These are phyloP conservation scores for Hipparchia sbordonii DNA, from an alignment of 2,888 invertebrate genomes.

Conservation along the genomic window DNA sequence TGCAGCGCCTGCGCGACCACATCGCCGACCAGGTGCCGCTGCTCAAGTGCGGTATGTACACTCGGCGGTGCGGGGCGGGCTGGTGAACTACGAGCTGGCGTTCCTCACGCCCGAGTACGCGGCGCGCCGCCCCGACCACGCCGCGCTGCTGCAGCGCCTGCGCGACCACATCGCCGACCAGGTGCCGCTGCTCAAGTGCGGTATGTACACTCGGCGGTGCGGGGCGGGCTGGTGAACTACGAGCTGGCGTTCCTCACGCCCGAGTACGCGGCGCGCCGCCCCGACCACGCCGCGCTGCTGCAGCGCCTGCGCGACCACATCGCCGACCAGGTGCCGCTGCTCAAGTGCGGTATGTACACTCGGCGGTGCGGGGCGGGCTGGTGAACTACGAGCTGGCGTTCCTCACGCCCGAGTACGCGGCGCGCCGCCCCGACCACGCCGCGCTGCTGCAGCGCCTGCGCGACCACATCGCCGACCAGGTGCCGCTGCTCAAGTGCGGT, in stretches of 20 bases:
- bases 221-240: conserved; percentile 96
- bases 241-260: conserved; percentile 93
- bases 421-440: conserved; percentile 87
- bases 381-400: conserved; percentile 96
- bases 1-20: conserved; percentile 79
- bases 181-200: conserved; percentile 92
- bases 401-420: conserved; percentile 88
- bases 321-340: conserved; percentile 91
- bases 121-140: conserved; percentile 87
- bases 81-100: conserved; percentile 95
- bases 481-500: conserved; percentile 92
- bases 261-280: too few species aligned
- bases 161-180: conserved; percentile 93
- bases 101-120: conserved; percentile 91
- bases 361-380: conserved; percentile 97
- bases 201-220: conserved; percentile 90
- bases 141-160: conserved; percentile 85
- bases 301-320: conserved; percentile 7
- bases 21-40: conserved; percentile 94
- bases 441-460: conserved; percentile 87
- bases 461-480: conserved; percentile 92
- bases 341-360: conserved; percentile 88
- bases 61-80: conserved; percentile 97
- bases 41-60: conserved; percentile 77
- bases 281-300: too few species aligned